Evolutionary conservation across 2,797 vertebrate species (phyloP).

Genomic region (Erethizon dorsatum): DNA sequence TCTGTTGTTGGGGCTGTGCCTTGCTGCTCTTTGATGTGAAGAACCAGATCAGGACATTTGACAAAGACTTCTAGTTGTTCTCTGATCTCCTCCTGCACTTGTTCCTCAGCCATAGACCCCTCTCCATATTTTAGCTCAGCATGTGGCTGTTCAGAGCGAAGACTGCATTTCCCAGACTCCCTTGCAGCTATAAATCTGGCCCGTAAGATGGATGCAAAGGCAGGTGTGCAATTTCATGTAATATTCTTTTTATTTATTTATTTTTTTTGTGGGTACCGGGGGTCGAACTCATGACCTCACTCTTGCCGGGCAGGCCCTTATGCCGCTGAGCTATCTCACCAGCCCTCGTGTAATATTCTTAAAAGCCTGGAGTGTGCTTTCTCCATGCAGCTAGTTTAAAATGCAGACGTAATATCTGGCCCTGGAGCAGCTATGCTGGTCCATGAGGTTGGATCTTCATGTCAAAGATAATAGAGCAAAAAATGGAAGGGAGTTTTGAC

Average conservation of each 20-base stretch:
- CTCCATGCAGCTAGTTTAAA: not conserved
- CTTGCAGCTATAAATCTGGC: not conserved
- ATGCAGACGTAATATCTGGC: not conserved
- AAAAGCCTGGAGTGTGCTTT: not conserved
- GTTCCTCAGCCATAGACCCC: not conserved
- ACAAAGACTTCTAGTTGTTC: not conserved
- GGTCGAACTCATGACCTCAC: too few species aligned
- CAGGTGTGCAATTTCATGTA: not conserved
- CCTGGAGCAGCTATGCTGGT: not conserved
- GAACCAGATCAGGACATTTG: not conserved
- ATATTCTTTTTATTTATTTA: not conserved
- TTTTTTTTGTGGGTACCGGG: too few species aligned
- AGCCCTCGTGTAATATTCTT: not conserved
- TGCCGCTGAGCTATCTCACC: too few species aligned
- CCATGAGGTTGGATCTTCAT: not conserved
- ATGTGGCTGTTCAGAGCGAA: not conserved
- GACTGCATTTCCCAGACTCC: slow-evolving; percentile 22
- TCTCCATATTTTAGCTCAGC: not conserved
- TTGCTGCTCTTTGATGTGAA: not conserved
- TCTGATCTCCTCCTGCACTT: not conserved
- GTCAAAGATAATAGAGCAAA: not conserved
- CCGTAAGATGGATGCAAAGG: not conserved
- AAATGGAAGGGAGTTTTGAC: not conserved
- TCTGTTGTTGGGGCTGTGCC: fast-evolving
- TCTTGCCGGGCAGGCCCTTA: too few species aligned